Evolutionary conservation across 2,797 vertebrate species (phyloP), one percentile per base, ranked within the genome.

Genomic region (Jordanella pulchra): DNA sequence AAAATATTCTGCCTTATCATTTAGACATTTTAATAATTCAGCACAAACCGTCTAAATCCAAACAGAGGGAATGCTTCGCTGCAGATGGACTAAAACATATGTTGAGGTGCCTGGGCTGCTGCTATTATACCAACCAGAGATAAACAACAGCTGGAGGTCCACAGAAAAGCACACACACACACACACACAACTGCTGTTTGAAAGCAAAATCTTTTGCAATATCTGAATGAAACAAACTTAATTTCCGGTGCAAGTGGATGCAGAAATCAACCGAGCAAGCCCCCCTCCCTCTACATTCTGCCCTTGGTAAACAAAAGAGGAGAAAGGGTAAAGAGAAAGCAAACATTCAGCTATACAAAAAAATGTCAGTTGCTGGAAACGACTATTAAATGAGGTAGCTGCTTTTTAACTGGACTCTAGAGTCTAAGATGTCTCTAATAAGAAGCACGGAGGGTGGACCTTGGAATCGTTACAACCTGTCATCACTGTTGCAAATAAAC

Each of bases 271-370:
- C 45, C 69, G 64, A 73, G 76, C 10, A 51, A 61, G 28, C 39
- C 75, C 63, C 75, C 78, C 65, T 75, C 82, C 72, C 78, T 83
- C 82, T 71, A n/a, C n/a, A n/a, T n/a, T 89, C 78, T 86, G 67
- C 71, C 68, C 55, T 85, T 42, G 7, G 70, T 87, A 86, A 88
- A 90, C 81, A 89, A 78, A 63, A 48, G 70, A 73, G 44, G 25
- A 64, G 44, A 78, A 68, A 73, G 63, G 67, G 75, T 72, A 75
- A 82, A 81, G 86, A 83, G 78, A 86, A 81, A 84, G 79, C 78
- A 86, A 89, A 89, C 78, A 84, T 68, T 86, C 73, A 80, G 84
- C 78, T 65, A 78, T 39, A 65, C 67, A 88, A 80, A 79, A 80
- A 79, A 83, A 89, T 88, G 86, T 92, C 86, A 83, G 88, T 67